Conservation (phyloP, 2,888 invertebrate genomes). For the Nebria salina region DNA sequence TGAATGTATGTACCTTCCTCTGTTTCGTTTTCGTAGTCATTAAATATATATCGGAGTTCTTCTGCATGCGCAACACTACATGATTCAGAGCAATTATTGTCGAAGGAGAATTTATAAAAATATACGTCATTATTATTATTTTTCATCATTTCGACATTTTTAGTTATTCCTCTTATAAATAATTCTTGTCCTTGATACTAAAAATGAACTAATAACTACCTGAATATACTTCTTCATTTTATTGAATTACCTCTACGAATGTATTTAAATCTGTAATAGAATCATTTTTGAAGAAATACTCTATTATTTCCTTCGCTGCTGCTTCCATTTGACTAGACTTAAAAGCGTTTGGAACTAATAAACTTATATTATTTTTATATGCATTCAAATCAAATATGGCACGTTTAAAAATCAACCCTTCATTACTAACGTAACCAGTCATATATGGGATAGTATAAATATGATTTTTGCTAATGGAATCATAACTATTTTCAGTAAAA, state of each 20-base stretch:
- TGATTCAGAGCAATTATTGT: slow-evolving; percentile 5
- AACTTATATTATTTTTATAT: slow-evolving; percentile 17
- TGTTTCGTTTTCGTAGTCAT: slow-evolving; percentile 12
- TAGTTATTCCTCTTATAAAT: slow-evolving; percentile 27
- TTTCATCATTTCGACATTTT: slow-evolving; percentile 25
- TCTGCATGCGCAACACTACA: slow-evolving; percentile 19
- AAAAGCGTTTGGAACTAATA: slow-evolving; percentile 28
- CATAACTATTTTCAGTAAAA: slow-evolving; percentile 21
- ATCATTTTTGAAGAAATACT: slow-evolving; percentile 15
- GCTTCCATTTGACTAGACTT: slow-evolving; percentile 5
- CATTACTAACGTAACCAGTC: slow-evolving; percentile 25
- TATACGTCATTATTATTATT: slow-evolving; percentile 19
- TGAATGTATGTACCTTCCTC: slow-evolving; percentile 8
- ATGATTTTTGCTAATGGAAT: slow-evolving; percentile 14
- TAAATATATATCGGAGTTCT: slow-evolving; percentile 24
- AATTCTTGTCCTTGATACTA: slow-evolving; percentile 24
- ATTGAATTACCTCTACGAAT: slow-evolving; percentile 14
- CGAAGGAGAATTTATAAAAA: slow-evolving; percentile 26
- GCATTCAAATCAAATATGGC: not conserved
- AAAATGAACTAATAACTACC: not conserved
- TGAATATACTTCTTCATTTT: not conserved
- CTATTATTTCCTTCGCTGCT: slow-evolving; percentile 7
- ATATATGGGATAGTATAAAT: slow-evolving; percentile 28
- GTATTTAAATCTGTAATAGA: slow-evolving; percentile 16
- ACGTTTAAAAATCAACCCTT: slow-evolving; percentile 20